phyloP scores from a whole-genome alignment of 2,113 vertebrate genomes.

The Tauraco erythrolophus region DNA sequence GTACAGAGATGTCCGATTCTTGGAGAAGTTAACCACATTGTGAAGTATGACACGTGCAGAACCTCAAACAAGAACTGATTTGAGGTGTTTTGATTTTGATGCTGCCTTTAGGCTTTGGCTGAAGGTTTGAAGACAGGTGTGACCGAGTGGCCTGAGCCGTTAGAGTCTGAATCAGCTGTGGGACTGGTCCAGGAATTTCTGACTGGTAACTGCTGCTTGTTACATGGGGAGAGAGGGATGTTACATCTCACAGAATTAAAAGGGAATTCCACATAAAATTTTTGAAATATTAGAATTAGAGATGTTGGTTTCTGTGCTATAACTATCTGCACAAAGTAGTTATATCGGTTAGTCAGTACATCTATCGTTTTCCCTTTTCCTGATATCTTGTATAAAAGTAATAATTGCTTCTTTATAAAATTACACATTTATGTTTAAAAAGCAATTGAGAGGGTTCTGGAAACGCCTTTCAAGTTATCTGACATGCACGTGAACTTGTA shows the following conservation, averaged over 20 bases:
- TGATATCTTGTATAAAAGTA: background rate
- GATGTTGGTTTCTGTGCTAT: background rate
- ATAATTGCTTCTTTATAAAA: background rate
- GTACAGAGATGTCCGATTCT: background rate
- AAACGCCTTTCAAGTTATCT: background rate
- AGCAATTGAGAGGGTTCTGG: background rate
- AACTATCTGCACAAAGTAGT: background rate
- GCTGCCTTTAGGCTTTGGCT: slow-evolving; percentile 81
- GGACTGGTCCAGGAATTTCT: slow-evolving; percentile 86
- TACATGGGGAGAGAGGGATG: background rate
- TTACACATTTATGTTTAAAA: background rate
- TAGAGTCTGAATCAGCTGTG: slow-evolving; percentile 81
- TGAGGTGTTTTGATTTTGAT: background rate
- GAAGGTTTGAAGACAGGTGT: slow-evolving; percentile 86
- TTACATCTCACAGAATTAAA: background rate
- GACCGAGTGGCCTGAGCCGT: slow-evolving; percentile 88
- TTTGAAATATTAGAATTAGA: background rate
- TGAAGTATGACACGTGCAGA: background rate
- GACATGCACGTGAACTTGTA: background rate
- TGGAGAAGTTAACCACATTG: background rate
- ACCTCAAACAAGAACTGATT: background rate
- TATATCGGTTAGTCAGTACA: background rate
- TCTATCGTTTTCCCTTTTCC: background rate
- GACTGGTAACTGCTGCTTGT: slow-evolving; percentile 77
- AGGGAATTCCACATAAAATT: background rate